Base-by-base conservation (phyloP, 2,797 vertebrate species). In the Coluber constrictor region DNA sequence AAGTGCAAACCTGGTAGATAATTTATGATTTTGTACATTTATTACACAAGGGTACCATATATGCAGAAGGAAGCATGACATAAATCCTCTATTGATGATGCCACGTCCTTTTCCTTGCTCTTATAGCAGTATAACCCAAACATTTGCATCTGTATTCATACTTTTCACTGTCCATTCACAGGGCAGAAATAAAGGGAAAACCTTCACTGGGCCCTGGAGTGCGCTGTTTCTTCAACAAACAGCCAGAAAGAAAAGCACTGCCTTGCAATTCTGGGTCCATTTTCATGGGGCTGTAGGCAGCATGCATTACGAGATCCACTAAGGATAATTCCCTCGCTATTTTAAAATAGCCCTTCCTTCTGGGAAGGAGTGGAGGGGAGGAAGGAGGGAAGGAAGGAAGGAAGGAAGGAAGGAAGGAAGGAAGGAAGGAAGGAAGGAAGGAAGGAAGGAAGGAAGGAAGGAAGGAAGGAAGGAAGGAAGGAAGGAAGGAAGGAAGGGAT, bases 161-260 rank as follows among this genome's bases (percentile, higher is more conserved):
- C 37, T 87, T 87, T 93, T 90, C 92, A 93, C 83, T 55, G 11
- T 87, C 79, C 37, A 56, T 87, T 93, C 47, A 90, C 51, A 87
- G 60, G 89, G 59, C 89, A 90, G 83, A 90, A 87, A 47, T 87
- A 59, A 90, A 93, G 83, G 79, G 16, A 83, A 70, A 61, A 25
- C 54, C 51, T 70, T 87, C 83, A 57, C 66, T 66, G 92, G 51
- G 74, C 92, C 92, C 92, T 27, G 15, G 92, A 70, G 89, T 51
- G 51, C 8, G 6, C 79, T n/a, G 51, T 70, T 74, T 87, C 32
- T 56, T 93, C 51, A 90, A 66, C 57, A 83, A 87, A 74, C 92
- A 87, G 60, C 60, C 47, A 61, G 51, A 90, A 79, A 87, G 56
- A 83, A 32, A 7, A 57, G 16, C 32, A n/a, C 3, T 13, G 79